Evolutionary conservation across 2,888 invertebrate genomes (phyloP), one percentile per base, ranked within the genome.

Genomic region (Thera britannica): DNA sequence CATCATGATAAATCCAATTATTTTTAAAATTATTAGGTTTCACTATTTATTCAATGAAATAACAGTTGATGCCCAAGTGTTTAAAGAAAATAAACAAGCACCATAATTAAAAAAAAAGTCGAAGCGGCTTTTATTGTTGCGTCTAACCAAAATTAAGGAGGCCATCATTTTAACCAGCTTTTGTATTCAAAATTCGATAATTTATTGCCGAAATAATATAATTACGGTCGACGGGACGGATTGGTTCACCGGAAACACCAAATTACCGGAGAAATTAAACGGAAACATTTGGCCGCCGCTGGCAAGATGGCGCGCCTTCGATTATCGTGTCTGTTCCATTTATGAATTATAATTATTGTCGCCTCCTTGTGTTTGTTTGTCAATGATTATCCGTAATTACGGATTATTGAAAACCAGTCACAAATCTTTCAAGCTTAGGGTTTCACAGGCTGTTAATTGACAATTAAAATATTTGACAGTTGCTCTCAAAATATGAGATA

Each of bases 121-220:
- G 67, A 69, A 57, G 62, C 65, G 74, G 71, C 72, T 67, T 78
- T 79, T 80, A 78, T 84, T 85, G 83, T 87, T 86, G 79, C 83
- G 81, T 87, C 85, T 85, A 88, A 87, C 87, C 81, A 87, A 89
- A 89, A 90, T 88, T 83, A 90, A 88, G 82, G 87, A 85, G 84
- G 80, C 81, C 85, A 85, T 88, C 83, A 84, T 85, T 86, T 87
- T 85, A 90, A 88, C 87, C 86, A 85, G 86, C 88, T 89, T 88
- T 90, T 89, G 89, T 91, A 88, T 90, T 90, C 90, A 90, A 92
- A 92, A 90, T 90, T 93, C 89, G 90, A 93, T 93, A 93, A 93
- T 93, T 92, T 92, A 93, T 93, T 90, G 91, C 90, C 92, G 92
- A 93, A 93, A 93, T 93, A 93, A 93, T 93, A 93, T 93, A 93